Percentiles rank a stretch among this genome's conserved stretches.
Conservation (phyloP, 1,140 invertebrate species). For the Lasioglossum albipes region DNA sequence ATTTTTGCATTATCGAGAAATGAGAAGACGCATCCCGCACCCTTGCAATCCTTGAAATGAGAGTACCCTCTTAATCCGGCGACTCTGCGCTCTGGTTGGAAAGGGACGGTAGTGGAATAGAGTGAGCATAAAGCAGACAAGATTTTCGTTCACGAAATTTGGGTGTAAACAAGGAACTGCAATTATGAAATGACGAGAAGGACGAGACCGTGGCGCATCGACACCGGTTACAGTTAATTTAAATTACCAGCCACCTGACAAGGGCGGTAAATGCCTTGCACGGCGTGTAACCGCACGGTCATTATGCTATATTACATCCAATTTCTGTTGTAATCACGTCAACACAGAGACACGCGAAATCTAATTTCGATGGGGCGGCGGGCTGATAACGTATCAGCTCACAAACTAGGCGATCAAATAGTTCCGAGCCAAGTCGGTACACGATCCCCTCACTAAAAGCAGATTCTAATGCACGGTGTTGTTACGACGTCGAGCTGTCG, state of each 20-base stretch:
- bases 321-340: slow-evolving; percentile 44
- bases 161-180: too few species aligned
- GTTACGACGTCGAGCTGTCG: too few species aligned
- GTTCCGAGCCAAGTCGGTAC: slow-evolving; percentile 6
- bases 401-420: slow-evolving; percentile 14
- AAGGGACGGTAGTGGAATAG: too few species aligned
- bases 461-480: not conserved
- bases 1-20: too few species aligned
- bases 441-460: not conserved
- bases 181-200: too few species aligned
- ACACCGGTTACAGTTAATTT: slow-evolving; percentile 7
- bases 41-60: too few species aligned
- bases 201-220: not conserved
- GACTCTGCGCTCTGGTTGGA: too few species aligned
- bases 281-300: slow-evolving; percentile 25
- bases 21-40: too few species aligned
- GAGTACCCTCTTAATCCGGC: too few species aligned
- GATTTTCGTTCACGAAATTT: too few species aligned
- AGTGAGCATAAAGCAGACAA: too few species aligned
- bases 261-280: slow-evolving; percentile 5
- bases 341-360: slow-evolving; percentile 11
- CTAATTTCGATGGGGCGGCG: slow-evolving; percentile 19
- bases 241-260: not conserved
- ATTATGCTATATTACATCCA: slow-evolving; percentile 28
- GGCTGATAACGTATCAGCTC: slow-evolving; percentile 25